Evolutionary conservation across 2,113 vertebrate species (phyloP).

Genomic region (Hystrix cristata): DNA sequence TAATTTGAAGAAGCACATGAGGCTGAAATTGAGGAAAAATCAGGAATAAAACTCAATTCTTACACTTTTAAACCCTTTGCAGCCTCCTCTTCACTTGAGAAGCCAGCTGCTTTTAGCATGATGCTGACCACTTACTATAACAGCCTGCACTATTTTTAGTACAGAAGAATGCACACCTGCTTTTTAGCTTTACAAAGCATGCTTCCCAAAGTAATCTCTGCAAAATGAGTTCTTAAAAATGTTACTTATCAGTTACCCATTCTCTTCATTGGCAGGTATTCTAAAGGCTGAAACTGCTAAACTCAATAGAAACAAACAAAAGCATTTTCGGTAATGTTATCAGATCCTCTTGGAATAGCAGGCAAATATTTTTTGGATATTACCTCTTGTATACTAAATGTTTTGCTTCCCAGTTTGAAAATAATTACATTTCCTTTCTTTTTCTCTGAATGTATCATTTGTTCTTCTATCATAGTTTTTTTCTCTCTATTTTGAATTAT

Average conservation of each 20-base stretch:
- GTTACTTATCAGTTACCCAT: background rate
- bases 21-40: background rate
- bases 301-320: background rate
- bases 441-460: background rate
- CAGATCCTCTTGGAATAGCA: background rate
- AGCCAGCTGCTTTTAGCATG: constrained; percentile 56
- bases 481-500: background rate
- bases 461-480: background rate
- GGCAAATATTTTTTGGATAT: background rate
- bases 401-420: background rate
- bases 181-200: constrained; percentile 46
- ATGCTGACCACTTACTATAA: constrained; percentile 69
- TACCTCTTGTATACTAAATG: background rate
- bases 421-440: constrained; percentile 49
- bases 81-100: constrained; percentile 22
- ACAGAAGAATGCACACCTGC: constrained; percentile 75
- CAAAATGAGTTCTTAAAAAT: constrained; percentile 39
- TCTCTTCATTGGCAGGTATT: constrained; percentile 17
- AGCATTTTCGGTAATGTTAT: background rate
- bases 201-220: constrained; percentile 25
- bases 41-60: constrained; percentile 33
- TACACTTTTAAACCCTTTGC: constrained; percentile 38
- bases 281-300: constrained; percentile 22
- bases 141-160: constrained; percentile 71
- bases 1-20: background rate